Evolutionary conservation across 1,140 invertebrate species (phyloP).

Genomic region (Drosophila lacertosa): DNA sequence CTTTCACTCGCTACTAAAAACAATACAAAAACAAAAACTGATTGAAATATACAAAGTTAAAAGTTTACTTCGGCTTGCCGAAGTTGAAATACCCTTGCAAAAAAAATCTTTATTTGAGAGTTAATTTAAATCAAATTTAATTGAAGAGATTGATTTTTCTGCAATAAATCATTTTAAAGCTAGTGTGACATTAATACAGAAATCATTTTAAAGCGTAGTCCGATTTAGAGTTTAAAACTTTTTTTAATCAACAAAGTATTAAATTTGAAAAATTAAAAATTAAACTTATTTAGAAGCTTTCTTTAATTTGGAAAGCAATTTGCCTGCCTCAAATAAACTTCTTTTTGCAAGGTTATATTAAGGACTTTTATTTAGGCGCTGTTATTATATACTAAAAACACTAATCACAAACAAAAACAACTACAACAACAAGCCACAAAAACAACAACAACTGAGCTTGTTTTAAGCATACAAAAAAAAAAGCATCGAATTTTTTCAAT

Average conservation of each 20-base stretch:
- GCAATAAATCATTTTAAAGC: too few species aligned
- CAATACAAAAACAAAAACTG: constrained; percentile 29
- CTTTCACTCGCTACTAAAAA: constrained; percentile 62
- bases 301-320: too few species aligned
- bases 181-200: too few species aligned
- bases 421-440: constrained; percentile 25
- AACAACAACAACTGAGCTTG: constrained; percentile 48
- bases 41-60: neutral
- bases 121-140: too few species aligned
- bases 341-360: constrained; percentile 4
- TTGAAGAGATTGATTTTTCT: too few species aligned
- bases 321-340: too few species aligned
- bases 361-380: neutral
- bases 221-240: too few species aligned
- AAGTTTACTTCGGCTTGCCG: constrained; percentile 13
- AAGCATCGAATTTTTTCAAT: constrained; percentile 35
- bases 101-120: too few species aligned
- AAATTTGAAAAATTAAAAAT: too few species aligned
- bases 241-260: too few species aligned
- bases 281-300: too few species aligned
- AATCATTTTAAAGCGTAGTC: too few species aligned
- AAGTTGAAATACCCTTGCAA: constrained; percentile 21
- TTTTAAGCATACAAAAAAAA: constrained; percentile 50
- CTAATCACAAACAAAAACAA: constrained; percentile 58
- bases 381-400: constrained; percentile 19